Conservation (phyloP, 1,140 invertebrate species). For the Berghia stephanieae region DNA sequence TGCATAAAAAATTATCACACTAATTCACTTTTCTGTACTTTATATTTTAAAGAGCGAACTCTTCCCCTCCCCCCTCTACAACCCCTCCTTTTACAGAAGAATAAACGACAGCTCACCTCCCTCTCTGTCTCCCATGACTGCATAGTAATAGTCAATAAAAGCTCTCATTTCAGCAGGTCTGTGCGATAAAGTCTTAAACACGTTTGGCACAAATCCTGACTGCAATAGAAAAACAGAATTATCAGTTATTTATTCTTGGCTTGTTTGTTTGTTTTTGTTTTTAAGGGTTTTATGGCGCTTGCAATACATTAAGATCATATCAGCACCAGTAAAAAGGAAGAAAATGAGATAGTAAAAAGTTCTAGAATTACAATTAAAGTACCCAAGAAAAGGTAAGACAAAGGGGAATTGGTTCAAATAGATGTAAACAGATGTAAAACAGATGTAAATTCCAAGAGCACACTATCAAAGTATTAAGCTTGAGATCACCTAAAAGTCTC, state of each 20-base stretch:
- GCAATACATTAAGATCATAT: neutral
- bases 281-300: neutral
- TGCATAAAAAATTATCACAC: no score
- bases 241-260: neutral
- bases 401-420: no score
- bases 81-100: neutral
- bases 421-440: no score
- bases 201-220: slow-evolving; percentile 55
- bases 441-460: no score
- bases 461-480: no score
- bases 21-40: no score
- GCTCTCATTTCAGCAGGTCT: slow-evolving; percentile 52
- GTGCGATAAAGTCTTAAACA: slow-evolving; percentile 47
- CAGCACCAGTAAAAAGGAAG: neutral
- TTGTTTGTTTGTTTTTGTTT: neutral
- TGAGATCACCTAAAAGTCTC: no score
- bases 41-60: no score
- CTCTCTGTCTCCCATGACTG: slow-evolving; percentile 49
- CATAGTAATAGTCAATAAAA: slow-evolving; percentile 54
- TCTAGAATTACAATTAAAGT: no score
- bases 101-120: neutral
- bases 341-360: no score
- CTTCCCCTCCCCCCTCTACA: neutral
- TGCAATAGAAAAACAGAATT: slow-evolving; percentile 35
- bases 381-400: no score